Conservation (phyloP, 2,113 vertebrate species). For the Opisthocomus hoazin region DNA sequence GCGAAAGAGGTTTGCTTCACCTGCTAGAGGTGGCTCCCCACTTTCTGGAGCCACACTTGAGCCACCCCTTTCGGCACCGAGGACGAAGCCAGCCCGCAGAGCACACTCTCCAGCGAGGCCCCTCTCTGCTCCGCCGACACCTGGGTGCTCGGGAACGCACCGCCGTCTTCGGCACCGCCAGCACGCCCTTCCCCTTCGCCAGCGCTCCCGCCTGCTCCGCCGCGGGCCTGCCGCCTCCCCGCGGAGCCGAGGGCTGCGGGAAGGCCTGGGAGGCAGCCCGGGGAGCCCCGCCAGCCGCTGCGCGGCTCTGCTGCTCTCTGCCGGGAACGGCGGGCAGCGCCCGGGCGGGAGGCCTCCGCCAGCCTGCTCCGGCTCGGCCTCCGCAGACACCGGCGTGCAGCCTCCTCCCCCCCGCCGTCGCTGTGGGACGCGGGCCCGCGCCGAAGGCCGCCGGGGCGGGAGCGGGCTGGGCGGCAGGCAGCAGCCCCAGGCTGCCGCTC, state of each 20-base stretch:
- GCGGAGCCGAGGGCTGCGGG: not conserved
- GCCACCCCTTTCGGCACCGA: not conserved
- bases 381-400: not conserved
- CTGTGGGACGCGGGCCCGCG: not conserved
- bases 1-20: not conserved
- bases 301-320: conserved; percentile 58
- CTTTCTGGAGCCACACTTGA: not conserved
- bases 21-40: not conserved
- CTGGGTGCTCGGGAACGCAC: not conserved
- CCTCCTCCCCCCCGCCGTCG: not conserved
- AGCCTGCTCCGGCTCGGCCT: not conserved
- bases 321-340: conserved; percentile 1
- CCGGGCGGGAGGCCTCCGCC: not conserved
- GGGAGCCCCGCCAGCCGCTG: not conserved
- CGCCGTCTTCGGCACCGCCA: not conserved
- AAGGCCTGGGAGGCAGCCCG: not conserved
- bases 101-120: not conserved
- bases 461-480: not conserved
- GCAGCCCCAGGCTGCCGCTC: not conserved
- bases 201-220: not conserved
- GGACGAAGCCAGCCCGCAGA: not conserved
- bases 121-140: not conserved
- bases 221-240: not conserved
- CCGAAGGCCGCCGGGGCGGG: not conserved
- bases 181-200: not conserved